Conservation (phyloP, 64 coral and sea anemone genomes). For the Dendrophyllia cribrosa region DNA sequence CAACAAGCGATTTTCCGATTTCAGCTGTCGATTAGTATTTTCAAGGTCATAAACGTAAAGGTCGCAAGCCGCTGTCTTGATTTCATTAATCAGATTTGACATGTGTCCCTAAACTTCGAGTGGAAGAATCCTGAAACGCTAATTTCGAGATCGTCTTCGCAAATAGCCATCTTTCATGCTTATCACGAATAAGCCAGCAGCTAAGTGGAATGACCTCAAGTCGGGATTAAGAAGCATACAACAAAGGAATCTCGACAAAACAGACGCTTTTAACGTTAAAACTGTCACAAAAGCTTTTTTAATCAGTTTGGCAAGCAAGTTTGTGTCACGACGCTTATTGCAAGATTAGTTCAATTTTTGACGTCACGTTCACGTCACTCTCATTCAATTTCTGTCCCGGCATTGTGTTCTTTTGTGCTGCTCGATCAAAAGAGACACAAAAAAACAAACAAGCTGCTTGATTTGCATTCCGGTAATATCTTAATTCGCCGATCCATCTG, state of each 20-base stretch:
- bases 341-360: constrained; percentile 31
- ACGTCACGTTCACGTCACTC: constrained; percentile 34
- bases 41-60: not conserved
- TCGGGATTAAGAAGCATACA: constrained; percentile 1
- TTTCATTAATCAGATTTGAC: not conserved
- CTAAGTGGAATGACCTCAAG: constrained; percentile 1
- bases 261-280: not conserved
- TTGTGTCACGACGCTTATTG: not conserved
- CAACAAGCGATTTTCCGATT: not conserved
- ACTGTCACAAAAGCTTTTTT: not conserved
- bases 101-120: constrained; percentile 32
- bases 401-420: constrained; percentile 39
- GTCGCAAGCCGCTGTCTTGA: constrained; percentile 13
- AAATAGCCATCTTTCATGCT: not conserved
- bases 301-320: not conserved
- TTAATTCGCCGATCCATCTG: constrained; percentile 37
- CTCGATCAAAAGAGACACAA: constrained; percentile 3
- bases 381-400: not conserved
- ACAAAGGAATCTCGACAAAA: not conserved
- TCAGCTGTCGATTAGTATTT: not conserved
- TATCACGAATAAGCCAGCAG: constrained; percentile 15
- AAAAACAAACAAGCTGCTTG: constrained; percentile 60
- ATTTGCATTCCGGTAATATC: constrained; percentile 59
- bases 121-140: constrained; percentile 1
- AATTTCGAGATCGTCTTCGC: not conserved